Base-by-base conservation (phyloP, 2,113 vertebrate species). In the Oceanodroma tethys region DNA sequence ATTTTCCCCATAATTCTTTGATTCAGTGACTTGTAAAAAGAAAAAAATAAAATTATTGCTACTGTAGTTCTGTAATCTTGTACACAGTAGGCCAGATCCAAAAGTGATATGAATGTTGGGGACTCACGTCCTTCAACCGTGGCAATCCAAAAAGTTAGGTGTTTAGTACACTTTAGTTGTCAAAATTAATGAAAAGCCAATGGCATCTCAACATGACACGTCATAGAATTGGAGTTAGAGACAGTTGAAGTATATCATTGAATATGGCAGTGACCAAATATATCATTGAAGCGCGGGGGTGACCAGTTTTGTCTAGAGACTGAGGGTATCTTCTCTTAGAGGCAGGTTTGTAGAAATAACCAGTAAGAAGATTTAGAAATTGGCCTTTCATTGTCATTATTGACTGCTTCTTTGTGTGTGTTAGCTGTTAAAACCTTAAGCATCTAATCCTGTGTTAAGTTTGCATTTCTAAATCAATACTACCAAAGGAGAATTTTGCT, bases 361-460 rank as follows among this genome's bases (percentile, higher is more conserved):
- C 26, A 25, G 10, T 63, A 63, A 66, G 60, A 62, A 66, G 29
- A 43, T 42, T 67, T 79, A 75, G 65, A 91, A 87, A 65, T 59
- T 59, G 19, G 36, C 19, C 20, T 86, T 93, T 70, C 8, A 10
- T 34, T 94, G 58, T 68, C 65, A 11, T 74, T 97, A 87, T 79
- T 95, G 81, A 81, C 52, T 60, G 16, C 25, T 79, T 3, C 58
- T 85, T 87, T 59, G 26, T 65, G 12, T 71, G 27, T 81, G 60
- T 65, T 89, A 7, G 0, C 78, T 74, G 19, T 91, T 90, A 81
- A 95, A 94, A 63, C 23, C 5, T 63, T 58, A 75, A 75, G 48
- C 32, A 47, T 42, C 80, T 95, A 83, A 93, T 81, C 47, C 16
- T 52, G 9, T 89, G n/a, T 91, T 87, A 91, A 90, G 34, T 93